phyloP scores from a whole-genome alignment of 1,140 invertebrate species.

The Diprion similis region DNA sequence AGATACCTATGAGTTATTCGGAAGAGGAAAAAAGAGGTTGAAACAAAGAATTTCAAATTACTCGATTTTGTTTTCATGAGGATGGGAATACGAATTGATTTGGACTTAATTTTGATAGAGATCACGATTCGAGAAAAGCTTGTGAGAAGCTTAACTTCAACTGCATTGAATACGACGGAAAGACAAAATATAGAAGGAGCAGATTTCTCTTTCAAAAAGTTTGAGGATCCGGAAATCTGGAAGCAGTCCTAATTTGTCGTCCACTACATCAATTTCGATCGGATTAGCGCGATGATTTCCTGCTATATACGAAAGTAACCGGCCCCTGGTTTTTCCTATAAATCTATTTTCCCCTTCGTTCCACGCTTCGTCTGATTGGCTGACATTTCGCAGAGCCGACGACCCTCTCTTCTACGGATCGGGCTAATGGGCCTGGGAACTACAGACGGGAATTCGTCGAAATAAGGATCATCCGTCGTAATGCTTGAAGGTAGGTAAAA shows the following conservation, averaged over 20 bases:
- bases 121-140: too few species aligned
- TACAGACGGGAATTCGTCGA: neutral
- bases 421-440: neutral
- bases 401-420: constrained; percentile 24
- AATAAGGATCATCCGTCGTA: neutral
- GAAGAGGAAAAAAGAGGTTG: too few species aligned
- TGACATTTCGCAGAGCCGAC: constrained; percentile 23
- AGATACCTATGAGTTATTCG: too few species aligned
- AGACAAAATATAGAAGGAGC: neutral
- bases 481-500: neutral
- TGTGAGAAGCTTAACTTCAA: too few species aligned
- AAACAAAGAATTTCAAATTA: too few species aligned
- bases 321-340: constrained; percentile 35
- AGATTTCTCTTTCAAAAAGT: neutral
- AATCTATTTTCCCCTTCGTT: constrained; percentile 40
- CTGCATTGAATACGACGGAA: too few species aligned
- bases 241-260: constrained; percentile 37
- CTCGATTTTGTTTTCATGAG: too few species aligned
- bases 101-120: too few species aligned
- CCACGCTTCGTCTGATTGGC: constrained; percentile 33
- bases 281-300: constrained; percentile 52
- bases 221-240: neutral
- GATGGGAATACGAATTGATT: too few species aligned
- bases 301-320: neutral
- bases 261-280: constrained; percentile 42